phyloP scores from a whole-genome alignment of 2,797 vertebrate species.

The Micrastur ruficollis region DNA sequence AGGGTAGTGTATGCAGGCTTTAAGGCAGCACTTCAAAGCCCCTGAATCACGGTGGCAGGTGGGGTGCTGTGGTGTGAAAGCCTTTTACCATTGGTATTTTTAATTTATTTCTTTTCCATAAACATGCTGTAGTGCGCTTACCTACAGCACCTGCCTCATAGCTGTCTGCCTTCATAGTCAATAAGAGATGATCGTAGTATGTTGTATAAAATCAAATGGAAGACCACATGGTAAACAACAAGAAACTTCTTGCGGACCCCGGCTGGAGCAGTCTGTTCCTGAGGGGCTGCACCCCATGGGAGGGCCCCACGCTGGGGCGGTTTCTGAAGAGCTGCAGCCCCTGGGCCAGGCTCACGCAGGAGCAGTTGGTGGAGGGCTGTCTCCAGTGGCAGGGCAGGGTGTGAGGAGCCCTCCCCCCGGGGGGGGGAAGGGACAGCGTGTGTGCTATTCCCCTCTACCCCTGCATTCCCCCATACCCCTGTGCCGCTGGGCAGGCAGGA shows the following conservation, averaged over 20 bases:
- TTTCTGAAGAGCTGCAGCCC: neutral
- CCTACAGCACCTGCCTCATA: neutral
- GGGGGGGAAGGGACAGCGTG: neutral
- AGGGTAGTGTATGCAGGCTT: neutral
- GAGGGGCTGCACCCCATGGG: neutral
- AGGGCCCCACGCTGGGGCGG: neutral
- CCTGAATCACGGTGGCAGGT: neutral
- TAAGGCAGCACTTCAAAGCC: neutral
- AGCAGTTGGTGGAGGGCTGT: neutral
- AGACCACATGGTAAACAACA: neutral
- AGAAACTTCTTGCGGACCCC: neutral
- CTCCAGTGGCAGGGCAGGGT: neutral
- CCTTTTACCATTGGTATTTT: neutral
- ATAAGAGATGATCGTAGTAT: neutral
- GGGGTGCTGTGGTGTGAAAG: neutral
- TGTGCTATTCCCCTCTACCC: neutral
- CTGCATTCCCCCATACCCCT: no score
- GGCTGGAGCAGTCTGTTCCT: neutral
- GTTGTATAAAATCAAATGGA: neutral
- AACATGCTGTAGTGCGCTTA: neutral
- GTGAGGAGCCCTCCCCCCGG: neutral
- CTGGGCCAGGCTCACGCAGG: neutral
- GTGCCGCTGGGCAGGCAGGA: fast-evolving
- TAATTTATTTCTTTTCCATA: neutral
- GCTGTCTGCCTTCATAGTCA: neutral